Percentiles rank a stretch among this genome's conserved stretches.
Conservation (phyloP, 2,888 invertebrate species). For the Hartigia nigra region DNA sequence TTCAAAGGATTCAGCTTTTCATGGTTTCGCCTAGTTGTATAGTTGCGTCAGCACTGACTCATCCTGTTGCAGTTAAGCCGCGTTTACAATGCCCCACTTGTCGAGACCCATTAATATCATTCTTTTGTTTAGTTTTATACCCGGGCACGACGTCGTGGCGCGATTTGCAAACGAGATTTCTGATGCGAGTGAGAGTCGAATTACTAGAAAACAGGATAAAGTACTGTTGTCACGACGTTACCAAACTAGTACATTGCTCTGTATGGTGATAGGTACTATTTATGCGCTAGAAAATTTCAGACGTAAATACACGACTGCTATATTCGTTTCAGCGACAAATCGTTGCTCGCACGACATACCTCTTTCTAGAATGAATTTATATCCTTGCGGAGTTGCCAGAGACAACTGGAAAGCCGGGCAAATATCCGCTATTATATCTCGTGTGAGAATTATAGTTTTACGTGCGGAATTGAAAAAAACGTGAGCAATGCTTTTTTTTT, state of each 20-base stretch:
- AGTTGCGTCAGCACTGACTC: constrained; percentile 3
- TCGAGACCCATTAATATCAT: constrained; percentile 4
- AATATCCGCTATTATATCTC: neutral
- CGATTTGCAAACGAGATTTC: neutral
- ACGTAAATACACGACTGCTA: neutral
- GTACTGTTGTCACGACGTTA: neutral
- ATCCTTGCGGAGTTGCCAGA: neutral
- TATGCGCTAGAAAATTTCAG: neutral
- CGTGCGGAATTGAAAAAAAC: neutral
- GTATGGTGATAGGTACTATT: neutral
- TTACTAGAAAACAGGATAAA: neutral
- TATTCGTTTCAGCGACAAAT: neutral
- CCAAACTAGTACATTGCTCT: neutral
- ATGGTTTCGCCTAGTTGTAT: neutral
- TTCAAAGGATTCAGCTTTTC: neutral
- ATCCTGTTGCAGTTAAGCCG: neutral
- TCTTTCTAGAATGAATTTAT: neutral
- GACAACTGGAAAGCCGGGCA: neutral
- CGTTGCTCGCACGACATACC: neutral
- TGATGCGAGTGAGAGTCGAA: neutral
- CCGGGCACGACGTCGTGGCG: constrained; percentile 1
- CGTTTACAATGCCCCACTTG: neutral
- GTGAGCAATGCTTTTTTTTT: neutral
- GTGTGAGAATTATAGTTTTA: neutral
- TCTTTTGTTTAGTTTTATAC: neutral